phyloP scores from a whole-genome alignment of 2,113 vertebrate species.

The Paraplagusia blochii region DNA sequence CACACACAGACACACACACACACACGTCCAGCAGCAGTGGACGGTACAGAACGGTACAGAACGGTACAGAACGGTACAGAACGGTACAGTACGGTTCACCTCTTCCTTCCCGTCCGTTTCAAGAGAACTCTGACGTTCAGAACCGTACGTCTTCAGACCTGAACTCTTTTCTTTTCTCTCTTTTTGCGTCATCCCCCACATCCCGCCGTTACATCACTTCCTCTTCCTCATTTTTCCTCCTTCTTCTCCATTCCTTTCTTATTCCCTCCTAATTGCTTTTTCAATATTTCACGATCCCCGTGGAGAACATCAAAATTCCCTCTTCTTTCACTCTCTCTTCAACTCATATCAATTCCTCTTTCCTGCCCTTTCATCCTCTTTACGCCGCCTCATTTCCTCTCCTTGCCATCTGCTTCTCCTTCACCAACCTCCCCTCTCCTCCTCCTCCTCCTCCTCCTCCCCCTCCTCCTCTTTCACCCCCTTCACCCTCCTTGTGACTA shows the following conservation, averaged over 20 bases:
- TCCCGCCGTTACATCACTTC: slow-evolving; percentile 54
- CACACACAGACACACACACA: slow-evolving; percentile 4
- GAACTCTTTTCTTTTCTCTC: slow-evolving; percentile 30
- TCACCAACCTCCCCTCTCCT: too few relatives aligned
- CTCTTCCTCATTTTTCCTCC: slow-evolving; percentile 28
- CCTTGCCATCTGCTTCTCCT: slow-evolving; percentile 10
- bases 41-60: too few relatives aligned
- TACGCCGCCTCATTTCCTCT: slow-evolving; percentile 1
- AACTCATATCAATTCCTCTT: slow-evolving; percentile 2
- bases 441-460: too few relatives aligned
- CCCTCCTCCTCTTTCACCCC: too few relatives aligned
- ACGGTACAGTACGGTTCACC: too few relatives aligned
- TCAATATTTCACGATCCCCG: slow-evolving; percentile 7
- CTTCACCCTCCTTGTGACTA: too few relatives aligned
- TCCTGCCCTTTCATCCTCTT: slow-evolving; percentile 6
- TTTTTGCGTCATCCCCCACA: slow-evolving; percentile 53
- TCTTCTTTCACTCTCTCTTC: neutral
- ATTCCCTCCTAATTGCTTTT: slow-evolving; percentile 16
- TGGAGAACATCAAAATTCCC: neutral
- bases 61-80: too few relatives aligned
- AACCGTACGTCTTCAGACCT: slow-evolving; percentile 3
- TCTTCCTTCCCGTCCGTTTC: too few relatives aligned
- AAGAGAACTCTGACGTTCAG: neutral
- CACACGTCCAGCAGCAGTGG: too few relatives aligned
- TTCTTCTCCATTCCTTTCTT: slow-evolving; percentile 18